A percentile compares a stretch with the other conserved stretches of the same genome.
Conservation (phyloP, 1,140 invertebrate genomes). For the Aphis craccivora region DNA sequence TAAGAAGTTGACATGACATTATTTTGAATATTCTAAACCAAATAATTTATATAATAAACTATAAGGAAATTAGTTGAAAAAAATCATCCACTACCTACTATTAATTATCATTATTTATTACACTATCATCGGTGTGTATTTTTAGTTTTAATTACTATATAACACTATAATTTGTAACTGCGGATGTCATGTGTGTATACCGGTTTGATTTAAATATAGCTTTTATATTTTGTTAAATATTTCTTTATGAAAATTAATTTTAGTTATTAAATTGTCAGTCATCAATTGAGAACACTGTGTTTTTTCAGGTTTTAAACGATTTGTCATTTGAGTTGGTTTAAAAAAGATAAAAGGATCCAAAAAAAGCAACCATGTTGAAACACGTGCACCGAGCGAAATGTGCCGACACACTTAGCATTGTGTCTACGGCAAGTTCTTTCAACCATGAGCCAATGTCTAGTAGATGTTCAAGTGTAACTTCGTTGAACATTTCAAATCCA, state of each 20-base stretch:
- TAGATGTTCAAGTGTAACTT: conserved; percentile 47
- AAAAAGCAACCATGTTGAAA: conserved; percentile 37
- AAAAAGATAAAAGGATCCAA: not conserved
- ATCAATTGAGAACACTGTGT: not conserved
- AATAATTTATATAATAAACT: not conserved
- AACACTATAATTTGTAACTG: not conserved
- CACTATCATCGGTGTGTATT: not conserved
- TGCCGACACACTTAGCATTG: conserved; percentile 49
- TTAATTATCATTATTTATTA: not conserved
- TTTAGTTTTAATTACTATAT: not conserved
- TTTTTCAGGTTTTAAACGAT: conserved; percentile 5
- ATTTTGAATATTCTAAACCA: not conserved
- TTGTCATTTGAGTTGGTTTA: not conserved
- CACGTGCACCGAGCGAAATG: conserved; percentile 52
- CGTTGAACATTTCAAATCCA: conserved; percentile 48
- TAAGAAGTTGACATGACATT: not conserved
- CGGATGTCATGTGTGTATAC: not conserved
- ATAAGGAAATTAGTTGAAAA: not conserved
- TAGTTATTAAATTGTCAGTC: not conserved
- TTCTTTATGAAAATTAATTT: not conserved
- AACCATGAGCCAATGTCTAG: conserved; percentile 48
- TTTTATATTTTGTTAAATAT: not conserved
- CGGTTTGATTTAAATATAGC: not conserved
- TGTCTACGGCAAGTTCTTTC: conserved; percentile 28
- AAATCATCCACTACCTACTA: not conserved